Conservation (phyloP, 2,113 vertebrate genomes). For the Saccopteryx leptura region DNA sequence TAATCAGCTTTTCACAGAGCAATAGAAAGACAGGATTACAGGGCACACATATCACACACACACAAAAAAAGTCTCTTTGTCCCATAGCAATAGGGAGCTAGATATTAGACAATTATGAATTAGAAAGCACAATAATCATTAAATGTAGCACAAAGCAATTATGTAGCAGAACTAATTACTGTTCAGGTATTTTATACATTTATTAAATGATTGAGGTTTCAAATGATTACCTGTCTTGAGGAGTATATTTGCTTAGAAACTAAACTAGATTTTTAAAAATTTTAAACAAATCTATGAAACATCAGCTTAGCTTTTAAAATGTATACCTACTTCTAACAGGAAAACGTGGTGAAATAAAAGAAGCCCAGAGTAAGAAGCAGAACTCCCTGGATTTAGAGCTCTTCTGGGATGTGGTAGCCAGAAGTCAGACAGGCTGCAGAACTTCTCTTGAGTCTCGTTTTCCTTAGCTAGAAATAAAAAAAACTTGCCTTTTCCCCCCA, state of each 20-base stretch:
- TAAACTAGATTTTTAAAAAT: conserved; percentile 38
- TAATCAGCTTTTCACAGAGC: conserved; percentile 66
- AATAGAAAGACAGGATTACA: conserved; percentile 32
- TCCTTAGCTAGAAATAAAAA: conserved; percentile 23
- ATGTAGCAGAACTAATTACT: conserved; percentile 69
- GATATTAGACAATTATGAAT: conserved; percentile 66
- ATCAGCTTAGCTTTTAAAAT: background rate
- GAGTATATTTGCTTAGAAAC: conserved; percentile 59
- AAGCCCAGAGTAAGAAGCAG: background rate
- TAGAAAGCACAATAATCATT: conserved; percentile 60
- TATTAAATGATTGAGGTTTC: conserved; percentile 63
- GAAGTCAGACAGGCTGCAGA: background rate
- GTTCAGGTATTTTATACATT: conserved; percentile 54
- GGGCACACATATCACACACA: conserved; percentile 18
- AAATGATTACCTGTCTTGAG: conserved; percentile 48
- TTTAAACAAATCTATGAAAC: background rate
- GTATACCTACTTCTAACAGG: background rate
- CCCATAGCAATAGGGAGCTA: conserved; percentile 43
- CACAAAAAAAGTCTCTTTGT: conserved; percentile 65
- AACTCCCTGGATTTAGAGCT: conserved; percentile 25
- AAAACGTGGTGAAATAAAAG: background rate
- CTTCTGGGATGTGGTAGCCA: background rate
- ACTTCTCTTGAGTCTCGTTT: conserved; percentile 37
- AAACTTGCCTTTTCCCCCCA: background rate
- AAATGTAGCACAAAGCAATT: conserved; percentile 61